Base-by-base conservation (phyloP, 2,797 vertebrate species). In the Silurus aristotelis region DNA sequence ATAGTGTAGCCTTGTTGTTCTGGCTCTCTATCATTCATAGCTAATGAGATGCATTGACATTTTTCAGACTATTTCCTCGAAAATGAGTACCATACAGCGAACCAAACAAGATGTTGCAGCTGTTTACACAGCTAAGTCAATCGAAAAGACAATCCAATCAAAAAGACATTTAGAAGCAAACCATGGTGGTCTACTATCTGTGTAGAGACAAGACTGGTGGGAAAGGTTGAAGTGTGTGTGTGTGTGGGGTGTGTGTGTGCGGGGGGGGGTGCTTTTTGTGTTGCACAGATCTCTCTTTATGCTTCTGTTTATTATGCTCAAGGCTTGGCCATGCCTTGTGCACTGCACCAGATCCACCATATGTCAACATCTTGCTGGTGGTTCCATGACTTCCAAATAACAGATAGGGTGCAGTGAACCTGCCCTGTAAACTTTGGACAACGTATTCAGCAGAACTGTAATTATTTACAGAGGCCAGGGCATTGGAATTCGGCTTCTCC, bases 361-460 rank as follows among this genome's bases (percentile, higher is more conserved):
- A 96, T 98, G 96, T 99, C 97, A 98, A 99, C 97, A 98, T 98
- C 96, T 96, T 96, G 95, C 97, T 97, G 97, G 97, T 97, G 97
- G 97, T 98, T 98, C 97, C 93, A 94, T 95, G 95, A 97, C 96
- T 95, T 98, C 96, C 97, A 99, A 99, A 99, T 97, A 99, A 98
- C 96, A 97, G 97, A 96, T 93, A 98, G 97, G 96, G 97, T 97
- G 97, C 96, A 96, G 95, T 99, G 97, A 99, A 97, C 97, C 96
- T 97, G 95, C 96, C 96, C 95, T 97, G 96, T 99, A 99, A 99
- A 99, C 97, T 98, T 98, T 99, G 97, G 97, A 97, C 96, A 98
- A 98, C 96, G 96, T 96, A 96, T 97, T 97, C 96, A 96, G 96
- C 97, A 96, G 96, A 98, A 99, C 97, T 97, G 93, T 98, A 98